Base-by-base conservation (phyloP, 1,140 invertebrate genomes). In the Pectinophora gossypiella region DNA sequence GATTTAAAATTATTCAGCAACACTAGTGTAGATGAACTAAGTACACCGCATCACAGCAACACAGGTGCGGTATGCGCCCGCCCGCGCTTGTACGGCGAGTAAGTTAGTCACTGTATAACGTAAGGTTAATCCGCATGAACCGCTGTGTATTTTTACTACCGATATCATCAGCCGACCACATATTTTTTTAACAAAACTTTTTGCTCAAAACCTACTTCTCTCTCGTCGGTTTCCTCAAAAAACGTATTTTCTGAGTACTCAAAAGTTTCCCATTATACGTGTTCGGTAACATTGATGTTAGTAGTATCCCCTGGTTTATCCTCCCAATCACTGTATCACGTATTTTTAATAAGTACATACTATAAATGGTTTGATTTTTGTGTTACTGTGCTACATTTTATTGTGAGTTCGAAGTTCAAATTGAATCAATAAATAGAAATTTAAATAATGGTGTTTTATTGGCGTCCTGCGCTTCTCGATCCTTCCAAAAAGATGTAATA, bases 401-500 rank as follows among this genome's bases (percentile, higher is more conserved):
- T 85, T 85, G 81, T 85, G 81, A 87, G 81, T 85, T 85, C 72
- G 72, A 85, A 84, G 84, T 87, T 87, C 84, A 87, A 87, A 87
- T 84, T 85, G 78, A 87, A 85, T 87, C 83, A 87, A 87, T 87
- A 87, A 87, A 87, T 87, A 87, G 83, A 77, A 73, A 83, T 78
- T 68, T 72, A 78, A 81, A 83, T 46, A 86, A 80, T 75, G 56
- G 81, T 77, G 74, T 85, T 86, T 86, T 78, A 86, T 58, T 86
- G 65, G 70, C 62, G 50, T 16, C 45, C 9, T 21, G 18, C 48
- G 59, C 43, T 32, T 12, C 6, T n/a, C 6, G 1, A 32, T n/a
- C 27, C 6, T 12, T 3, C 2, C 27, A n/a, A n/a, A n/a, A n/a
- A n/a, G n/a, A n/a, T n/a, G n/a, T n/a, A n/a, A n/a, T n/a, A n/a